Evolutionary conservation across 2,888 invertebrate species (phyloP).

Genomic region (Pristionchus japonicus): DNA sequence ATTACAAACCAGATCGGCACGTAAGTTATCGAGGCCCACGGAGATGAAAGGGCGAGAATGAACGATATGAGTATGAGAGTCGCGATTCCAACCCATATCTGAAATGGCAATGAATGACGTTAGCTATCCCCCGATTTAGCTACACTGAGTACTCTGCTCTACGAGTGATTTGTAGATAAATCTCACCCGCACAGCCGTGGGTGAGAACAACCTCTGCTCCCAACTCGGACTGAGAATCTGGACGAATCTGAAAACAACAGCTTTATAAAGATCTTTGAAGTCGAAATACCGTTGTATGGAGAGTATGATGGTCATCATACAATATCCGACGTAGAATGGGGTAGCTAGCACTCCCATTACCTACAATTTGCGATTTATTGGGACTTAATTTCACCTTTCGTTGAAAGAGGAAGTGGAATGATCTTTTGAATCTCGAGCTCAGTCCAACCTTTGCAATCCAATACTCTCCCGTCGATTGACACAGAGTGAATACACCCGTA

Average conservation of each 20-base stretch:
- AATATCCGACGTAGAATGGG: slow-evolving; percentile 66
- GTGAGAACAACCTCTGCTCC: slow-evolving; percentile 3
- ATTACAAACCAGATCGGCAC: slow-evolving; percentile 57
- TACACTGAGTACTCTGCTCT: too few relatives aligned
- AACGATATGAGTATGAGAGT: slow-evolving; percentile 47
- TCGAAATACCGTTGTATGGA: slow-evolving; percentile 52
- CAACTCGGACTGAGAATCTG: not conserved
- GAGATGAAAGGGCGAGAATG: slow-evolving; percentile 56
- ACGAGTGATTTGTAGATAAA: not conserved
- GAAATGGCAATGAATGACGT: not conserved
- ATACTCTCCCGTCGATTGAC: slow-evolving; percentile 55
- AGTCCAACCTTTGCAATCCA: slow-evolving; percentile 57
- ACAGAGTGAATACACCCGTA: slow-evolving; percentile 66
- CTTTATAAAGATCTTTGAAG: not conserved
- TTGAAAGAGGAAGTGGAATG: not conserved
- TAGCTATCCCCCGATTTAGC: not conserved
- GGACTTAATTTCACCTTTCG: not conserved
- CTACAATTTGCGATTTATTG: slow-evolving; percentile 45
- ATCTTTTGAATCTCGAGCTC: not conserved
- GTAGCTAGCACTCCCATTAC: slow-evolving; percentile 65
- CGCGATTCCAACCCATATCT: not conserved
- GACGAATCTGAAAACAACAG: not conserved
- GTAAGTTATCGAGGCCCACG: slow-evolving; percentile 62
- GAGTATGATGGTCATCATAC: slow-evolving; percentile 63
- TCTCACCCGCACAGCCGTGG: not conserved